Evolutionary conservation across 2,888 invertebrate species (phyloP).

Genomic region (Catocala fraxini): DNA sequence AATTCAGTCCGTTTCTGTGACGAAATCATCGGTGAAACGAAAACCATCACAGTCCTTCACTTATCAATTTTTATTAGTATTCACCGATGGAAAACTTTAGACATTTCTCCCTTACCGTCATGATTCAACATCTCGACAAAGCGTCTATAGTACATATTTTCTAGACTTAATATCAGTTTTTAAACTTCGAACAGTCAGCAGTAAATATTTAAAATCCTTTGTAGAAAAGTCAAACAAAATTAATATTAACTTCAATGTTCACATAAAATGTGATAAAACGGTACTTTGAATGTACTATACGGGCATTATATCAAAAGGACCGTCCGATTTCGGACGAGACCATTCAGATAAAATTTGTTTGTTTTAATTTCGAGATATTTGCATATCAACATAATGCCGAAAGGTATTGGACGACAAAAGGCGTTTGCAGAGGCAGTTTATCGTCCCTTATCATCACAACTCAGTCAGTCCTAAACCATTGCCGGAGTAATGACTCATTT

Average conservation of each 20-base stretch:
- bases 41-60: too few relatives aligned
- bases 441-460: constrained; percentile 11
- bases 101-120: too few relatives aligned
- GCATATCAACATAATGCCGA: constrained; percentile 14
- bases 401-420: constrained; percentile 8
- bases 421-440: constrained; percentile 8
- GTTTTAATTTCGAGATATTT: constrained; percentile 17
- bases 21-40: too few relatives aligned
- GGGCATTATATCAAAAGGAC: constrained; percentile 1
- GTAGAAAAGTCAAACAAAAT: background rate
- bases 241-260: background rate
- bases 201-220: too few relatives aligned
- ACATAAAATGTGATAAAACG: background rate
- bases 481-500: constrained; percentile 13
- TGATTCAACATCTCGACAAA: too few relatives aligned
- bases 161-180: too few relatives aligned
- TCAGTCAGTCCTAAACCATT: constrained; percentile 7
- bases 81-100: too few relatives aligned
- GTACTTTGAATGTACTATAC: too few relatives aligned
- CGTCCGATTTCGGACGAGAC: background rate
- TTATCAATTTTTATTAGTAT: too few relatives aligned
- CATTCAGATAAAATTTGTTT: constrained; percentile 5
- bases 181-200: too few relatives aligned
- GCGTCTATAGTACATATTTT: too few relatives aligned
- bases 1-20: too few relatives aligned